A percentile compares a stretch with the other conserved stretches of the same genome.
Evolutionary conservation across 2,888 invertebrate genomes (phyloP).

Genomic region (Nomada ruficornis): DNA sequence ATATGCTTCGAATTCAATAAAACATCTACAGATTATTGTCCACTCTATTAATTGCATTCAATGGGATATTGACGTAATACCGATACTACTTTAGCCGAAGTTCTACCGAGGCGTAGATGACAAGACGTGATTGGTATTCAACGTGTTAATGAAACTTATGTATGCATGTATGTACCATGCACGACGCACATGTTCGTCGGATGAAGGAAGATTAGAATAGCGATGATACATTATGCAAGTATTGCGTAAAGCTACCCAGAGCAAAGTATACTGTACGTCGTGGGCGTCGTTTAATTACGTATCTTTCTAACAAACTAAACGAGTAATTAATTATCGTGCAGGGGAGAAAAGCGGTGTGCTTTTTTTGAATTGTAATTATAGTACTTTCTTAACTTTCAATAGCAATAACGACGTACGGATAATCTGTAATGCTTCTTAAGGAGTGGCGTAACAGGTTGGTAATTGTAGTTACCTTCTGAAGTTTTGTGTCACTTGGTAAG

Average conservation of each 20-base stretch:
- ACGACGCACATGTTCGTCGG: not conserved
- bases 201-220: slow-evolving; percentile 30
- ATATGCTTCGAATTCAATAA: not conserved
- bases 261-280: not conserved
- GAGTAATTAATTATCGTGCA: not conserved
- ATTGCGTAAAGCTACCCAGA: slow-evolving; percentile 37
- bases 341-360: too few species aligned
- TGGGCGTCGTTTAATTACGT: slow-evolving; percentile 33
- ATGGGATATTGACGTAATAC: slow-evolving; percentile 17
- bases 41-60: not conserved
- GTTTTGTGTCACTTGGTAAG: too few species aligned
- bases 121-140: slow-evolving; percentile 30
- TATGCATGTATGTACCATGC: not conserved
- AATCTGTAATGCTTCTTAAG: too few species aligned
- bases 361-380: not conserved
- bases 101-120: not conserved
- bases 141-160: slow-evolving; percentile 21
- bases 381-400: too few species aligned
- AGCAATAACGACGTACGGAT: too few species aligned
- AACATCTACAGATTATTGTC: not conserved
- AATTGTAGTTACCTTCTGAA: too few species aligned
- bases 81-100: not conserved
- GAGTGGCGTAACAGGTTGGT: too few species aligned
- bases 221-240: slow-evolving; percentile 48
- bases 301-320: slow-evolving; percentile 3